Conservation (phyloP, 2,113 vertebrate species). For the Lamprotornis superbus region DNA sequence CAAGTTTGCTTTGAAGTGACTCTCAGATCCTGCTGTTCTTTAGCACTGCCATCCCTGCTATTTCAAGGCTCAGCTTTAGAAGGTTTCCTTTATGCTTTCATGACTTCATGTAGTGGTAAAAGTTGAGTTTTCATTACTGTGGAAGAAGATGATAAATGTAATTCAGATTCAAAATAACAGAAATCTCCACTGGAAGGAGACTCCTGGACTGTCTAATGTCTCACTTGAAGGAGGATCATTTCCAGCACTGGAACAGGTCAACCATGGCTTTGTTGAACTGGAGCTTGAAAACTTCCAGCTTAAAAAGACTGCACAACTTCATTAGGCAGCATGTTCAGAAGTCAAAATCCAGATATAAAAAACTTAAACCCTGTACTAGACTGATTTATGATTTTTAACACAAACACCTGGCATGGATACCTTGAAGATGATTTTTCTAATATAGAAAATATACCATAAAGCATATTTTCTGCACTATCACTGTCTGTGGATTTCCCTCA, state of each 20-base stretch:
- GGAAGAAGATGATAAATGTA: neutral
- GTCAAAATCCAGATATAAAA: neutral
- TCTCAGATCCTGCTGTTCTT: neutral
- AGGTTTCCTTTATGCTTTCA: neutral
- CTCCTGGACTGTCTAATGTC: neutral
- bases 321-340: neutral
- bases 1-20: neutral
- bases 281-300: neutral
- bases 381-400: neutral
- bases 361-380: neutral
- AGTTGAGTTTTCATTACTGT: neutral
- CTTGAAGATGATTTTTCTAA: neutral
- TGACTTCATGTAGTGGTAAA: neutral
- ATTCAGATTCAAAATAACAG: neutral
- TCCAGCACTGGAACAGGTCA: neutral
- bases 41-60: neutral
- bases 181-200: neutral
- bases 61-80: neutral
- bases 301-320: neutral
- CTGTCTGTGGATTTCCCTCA: neutral
- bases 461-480: neutral
- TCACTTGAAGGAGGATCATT: neutral
- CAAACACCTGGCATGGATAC: neutral
- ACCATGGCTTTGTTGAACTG: neutral
- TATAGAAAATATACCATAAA: neutral